phyloP scores from a whole-genome alignment of 2,797 vertebrate genomes.

The Tenualosa thibaudeaui region DNA sequence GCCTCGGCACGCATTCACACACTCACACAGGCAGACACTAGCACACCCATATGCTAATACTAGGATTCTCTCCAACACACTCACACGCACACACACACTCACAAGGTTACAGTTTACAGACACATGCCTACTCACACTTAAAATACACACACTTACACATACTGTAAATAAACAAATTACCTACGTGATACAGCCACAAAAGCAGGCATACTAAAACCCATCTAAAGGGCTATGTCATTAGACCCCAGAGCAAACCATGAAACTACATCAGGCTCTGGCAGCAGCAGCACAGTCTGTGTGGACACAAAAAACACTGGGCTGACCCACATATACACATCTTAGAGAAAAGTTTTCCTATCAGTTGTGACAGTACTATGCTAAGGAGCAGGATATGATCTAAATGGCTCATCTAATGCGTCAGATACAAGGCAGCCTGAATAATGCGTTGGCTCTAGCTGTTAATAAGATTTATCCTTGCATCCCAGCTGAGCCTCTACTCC shows the following conservation, averaged over 20 bases:
- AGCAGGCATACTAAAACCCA: background rate
- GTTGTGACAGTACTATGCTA: slow-evolving; percentile 8
- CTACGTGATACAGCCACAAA: background rate
- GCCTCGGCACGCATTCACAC: background rate
- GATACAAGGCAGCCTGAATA: background rate
- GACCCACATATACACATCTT: background rate
- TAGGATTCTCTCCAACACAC: background rate
- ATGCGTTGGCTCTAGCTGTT: slow-evolving; percentile 43
- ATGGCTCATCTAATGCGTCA: background rate
- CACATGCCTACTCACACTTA: background rate
- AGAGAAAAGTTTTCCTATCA: background rate
- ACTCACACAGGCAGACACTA: background rate
- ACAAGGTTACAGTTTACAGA: background rate
- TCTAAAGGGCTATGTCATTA: background rate
- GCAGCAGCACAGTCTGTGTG: background rate
- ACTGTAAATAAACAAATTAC: background rate
- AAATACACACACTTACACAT: background rate
- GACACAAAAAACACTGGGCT: background rate
- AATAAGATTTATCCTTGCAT: background rate
- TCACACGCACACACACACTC: background rate
- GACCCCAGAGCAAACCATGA: background rate
- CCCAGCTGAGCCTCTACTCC: background rate
- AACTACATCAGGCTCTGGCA: background rate
- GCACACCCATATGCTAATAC: background rate
- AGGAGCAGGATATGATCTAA: slow-evolving; percentile 21